Conservation (phyloP, 1,140 invertebrate species). For the Prorops nasuta region DNA sequence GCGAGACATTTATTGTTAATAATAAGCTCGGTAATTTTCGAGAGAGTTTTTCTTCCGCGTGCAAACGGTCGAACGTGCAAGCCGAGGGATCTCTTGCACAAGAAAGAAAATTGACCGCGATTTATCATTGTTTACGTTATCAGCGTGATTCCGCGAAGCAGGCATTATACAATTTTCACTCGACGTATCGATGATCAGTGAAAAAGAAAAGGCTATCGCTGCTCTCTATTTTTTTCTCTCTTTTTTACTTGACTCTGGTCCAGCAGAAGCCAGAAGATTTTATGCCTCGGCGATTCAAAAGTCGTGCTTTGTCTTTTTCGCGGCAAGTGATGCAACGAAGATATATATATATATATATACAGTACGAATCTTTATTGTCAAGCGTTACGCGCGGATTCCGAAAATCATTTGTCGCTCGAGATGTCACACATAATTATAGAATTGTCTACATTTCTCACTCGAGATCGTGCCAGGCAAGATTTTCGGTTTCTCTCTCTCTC, state of each 20-base stretch:
- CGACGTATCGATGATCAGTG: too few species aligned
- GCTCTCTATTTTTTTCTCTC: slow-evolving; percentile 22
- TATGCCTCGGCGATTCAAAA: slow-evolving; percentile 36
- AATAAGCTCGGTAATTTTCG: too few species aligned
- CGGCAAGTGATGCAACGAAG: slow-evolving; percentile 9
- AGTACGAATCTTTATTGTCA: slow-evolving; percentile 23
- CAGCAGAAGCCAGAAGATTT: slow-evolving; percentile 1
- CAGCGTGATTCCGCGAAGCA: too few species aligned
- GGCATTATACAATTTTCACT: too few species aligned
- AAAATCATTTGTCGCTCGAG: slow-evolving; percentile 15
- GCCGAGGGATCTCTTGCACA: too few species aligned
- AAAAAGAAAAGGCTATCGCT: too few species aligned
- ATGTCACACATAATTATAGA: slow-evolving; percentile 26
- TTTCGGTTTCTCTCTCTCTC: slow-evolving; percentile 6
- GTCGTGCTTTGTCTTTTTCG: slow-evolving; percentile 31
- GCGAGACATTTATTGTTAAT: too few species aligned
- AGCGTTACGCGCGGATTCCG: slow-evolving; percentile 8
- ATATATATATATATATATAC: slow-evolving; percentile 32
- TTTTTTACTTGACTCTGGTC: slow-evolving; percentile 22
- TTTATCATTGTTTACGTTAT: too few species aligned
- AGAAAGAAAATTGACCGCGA: too few species aligned
- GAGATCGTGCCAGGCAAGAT: slow-evolving; percentile 2
- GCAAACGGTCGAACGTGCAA: too few species aligned
- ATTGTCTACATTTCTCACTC: slow-evolving; percentile 14
- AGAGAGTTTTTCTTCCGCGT: too few species aligned